Base-by-base conservation (phyloP, 1,140 invertebrate genomes). In the Apolygus lucorum region DNA sequence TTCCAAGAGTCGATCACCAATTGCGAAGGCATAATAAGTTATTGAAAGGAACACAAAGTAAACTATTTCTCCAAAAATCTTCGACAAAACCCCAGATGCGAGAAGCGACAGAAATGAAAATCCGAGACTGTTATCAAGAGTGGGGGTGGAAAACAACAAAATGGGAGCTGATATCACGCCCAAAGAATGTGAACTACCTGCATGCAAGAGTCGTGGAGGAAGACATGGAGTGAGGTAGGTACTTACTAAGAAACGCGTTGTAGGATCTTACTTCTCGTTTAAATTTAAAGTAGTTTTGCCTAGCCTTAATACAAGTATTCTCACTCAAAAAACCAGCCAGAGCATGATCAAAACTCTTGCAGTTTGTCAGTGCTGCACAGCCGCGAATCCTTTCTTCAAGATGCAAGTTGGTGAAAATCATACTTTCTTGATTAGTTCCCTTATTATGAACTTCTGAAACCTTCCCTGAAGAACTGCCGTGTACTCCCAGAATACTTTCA, bases 1-100 rank as follows among this genome's bases (percentile, higher is more conserved):
- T 71, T 71, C 52, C 29, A 67, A 17, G 70, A 71, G 59, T 71
- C 70, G 1, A 65, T 71, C 22, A 42, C 42, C n/a, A 71, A 13
- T 25, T 62, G 64, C n/a, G 70, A 67, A 14, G 70, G 70, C 70
- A 71, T 71, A 13, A 28, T 63, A 52, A 54, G 24, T 28, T 17
- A 62, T n/a, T n/a, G 29, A 27, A 1, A 0, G 34, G 17, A 8
- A 17, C 17, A 42, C 4, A 42, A 42, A 4, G 17, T 8, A 42
- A 42, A 42, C 17, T 42, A 42, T 42, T 42, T 42, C 17, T 8
- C 4, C 4, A 42, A 4, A 17, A 17, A 4, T 17, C 4, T 8
- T 8, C 34, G 17, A 17, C 4, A 42, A 42, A 4, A 42, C 4
- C 34, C 4, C 34, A 42, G 17, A 42, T 8, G 4, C 34, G 34